Percentiles rank a stretch among this genome's conserved stretches.
Conservation (phyloP, 1,140 invertebrate species). For the Andrena cerasifolii region DNA sequence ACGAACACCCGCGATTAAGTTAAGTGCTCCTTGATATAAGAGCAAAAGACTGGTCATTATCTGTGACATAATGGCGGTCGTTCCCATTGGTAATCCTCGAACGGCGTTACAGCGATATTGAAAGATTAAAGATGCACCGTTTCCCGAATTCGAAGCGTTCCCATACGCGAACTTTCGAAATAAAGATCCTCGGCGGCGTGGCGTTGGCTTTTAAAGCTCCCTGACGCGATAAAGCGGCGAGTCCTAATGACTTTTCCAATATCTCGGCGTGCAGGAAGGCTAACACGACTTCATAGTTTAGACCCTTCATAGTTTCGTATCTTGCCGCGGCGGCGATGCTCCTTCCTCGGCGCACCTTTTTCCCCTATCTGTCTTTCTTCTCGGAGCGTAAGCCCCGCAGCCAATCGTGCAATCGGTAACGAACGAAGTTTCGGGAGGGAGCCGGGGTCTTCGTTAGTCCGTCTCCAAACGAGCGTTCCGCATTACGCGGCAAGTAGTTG, state of each 20-base stretch:
- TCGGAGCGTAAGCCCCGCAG: conserved; percentile 15
- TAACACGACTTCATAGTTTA: conserved; percentile 57
- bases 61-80: conserved; percentile 6
- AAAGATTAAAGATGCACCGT: background rate
- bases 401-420: conserved; percentile 38
- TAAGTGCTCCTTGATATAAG: conserved; percentile 39
- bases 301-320: conserved; percentile 33
- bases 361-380: background rate
- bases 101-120: conserved; percentile 4
- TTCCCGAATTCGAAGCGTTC: background rate
- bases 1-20: conserved; percentile 38
- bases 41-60: conserved; percentile 13
- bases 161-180: background rate
- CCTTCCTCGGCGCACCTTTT: background rate
- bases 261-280: conserved; percentile 41
- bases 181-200: conserved; percentile 18
- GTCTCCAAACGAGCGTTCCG: conserved; percentile 26
- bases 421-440: conserved; percentile 38
- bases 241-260: conserved; percentile 68
- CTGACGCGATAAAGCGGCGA: conserved; percentile 52
- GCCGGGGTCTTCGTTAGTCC: conserved; percentile 30
- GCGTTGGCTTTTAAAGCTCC: conserved; percentile 58
- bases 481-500: conserved; percentile 29
- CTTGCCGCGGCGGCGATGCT: background rate
- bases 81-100: conserved; percentile 38